Percentiles rank a stretch among this genome's conserved stretches.
Conservation (phyloP, 2,888 invertebrate genomes). For the Lasioglossum marginatum region DNA sequence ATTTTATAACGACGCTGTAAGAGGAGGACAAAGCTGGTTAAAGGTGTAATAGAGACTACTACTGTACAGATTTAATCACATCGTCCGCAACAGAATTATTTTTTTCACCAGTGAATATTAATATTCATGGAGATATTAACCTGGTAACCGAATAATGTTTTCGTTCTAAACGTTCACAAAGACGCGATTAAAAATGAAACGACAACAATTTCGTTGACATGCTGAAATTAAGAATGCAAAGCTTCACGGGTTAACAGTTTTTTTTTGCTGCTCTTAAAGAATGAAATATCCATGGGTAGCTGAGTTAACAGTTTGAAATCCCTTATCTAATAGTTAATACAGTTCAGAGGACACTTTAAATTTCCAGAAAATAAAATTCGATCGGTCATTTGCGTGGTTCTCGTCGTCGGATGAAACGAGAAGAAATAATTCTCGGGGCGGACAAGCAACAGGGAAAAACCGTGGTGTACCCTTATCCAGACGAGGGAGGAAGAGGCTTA, state of each 20-base stretch:
- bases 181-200: neutral
- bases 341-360: neutral
- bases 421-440: slow-evolving; percentile 3
- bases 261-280: too few species aligned
- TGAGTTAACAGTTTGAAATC: neutral
- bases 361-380: neutral
- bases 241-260: too few species aligned
- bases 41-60: neutral
- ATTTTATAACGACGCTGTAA: neutral
- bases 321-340: neutral
- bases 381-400: neutral
- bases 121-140: neutral
- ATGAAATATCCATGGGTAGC: too few species aligned
- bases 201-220: too few species aligned
- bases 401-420: too few species aligned
- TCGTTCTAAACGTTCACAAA: neutral
- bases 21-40: neutral
- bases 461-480: neutral
- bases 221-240: too few species aligned
- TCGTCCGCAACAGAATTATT: neutral
- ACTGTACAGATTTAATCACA: neutral
- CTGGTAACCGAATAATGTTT: neutral
- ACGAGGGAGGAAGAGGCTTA: slow-evolving; percentile 4
- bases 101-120: neutral
- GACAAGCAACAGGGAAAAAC: neutral